phyloP scores from a whole-genome alignment of 2,888 invertebrate species.

The Dicranocentrus wangi region DNA sequence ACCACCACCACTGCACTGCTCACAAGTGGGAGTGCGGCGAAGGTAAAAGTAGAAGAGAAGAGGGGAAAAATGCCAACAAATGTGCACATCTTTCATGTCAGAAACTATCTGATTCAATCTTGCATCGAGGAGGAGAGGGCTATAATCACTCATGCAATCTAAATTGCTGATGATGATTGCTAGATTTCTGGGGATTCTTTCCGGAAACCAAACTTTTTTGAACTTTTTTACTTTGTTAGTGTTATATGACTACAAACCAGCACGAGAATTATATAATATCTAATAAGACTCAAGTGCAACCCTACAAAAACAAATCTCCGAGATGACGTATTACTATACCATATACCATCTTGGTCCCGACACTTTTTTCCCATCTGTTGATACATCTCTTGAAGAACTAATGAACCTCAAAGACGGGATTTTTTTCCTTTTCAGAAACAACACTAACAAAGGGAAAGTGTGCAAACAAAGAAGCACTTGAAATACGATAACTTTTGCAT shows the following conservation, averaged over 20 bases:
- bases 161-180: no score
- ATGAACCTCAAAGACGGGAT: constrained; percentile 32
- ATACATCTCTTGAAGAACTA: constrained; percentile 42
- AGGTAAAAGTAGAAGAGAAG: neutral
- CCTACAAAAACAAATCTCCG: no score
- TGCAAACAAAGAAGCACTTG: constrained; percentile 52
- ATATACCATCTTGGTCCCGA: neutral
- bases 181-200: no score
- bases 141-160: no score
- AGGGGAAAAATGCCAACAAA: neutral
- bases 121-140: no score
- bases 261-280: no score
- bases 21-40: neutral
- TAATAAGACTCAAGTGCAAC: no score
- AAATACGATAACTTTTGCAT: constrained; percentile 50
- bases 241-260: no score
- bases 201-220: no score
- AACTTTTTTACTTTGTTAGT: no score
- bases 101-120: neutral
- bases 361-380: constrained; percentile 40
- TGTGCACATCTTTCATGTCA: neutral
- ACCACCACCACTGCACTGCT: no score
- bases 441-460: constrained; percentile 35
- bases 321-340: no score
- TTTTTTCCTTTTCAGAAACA: constrained; percentile 1